phyloP scores from a whole-genome alignment of 2,113 vertebrate genomes.

The Scolopax mira region DNA sequence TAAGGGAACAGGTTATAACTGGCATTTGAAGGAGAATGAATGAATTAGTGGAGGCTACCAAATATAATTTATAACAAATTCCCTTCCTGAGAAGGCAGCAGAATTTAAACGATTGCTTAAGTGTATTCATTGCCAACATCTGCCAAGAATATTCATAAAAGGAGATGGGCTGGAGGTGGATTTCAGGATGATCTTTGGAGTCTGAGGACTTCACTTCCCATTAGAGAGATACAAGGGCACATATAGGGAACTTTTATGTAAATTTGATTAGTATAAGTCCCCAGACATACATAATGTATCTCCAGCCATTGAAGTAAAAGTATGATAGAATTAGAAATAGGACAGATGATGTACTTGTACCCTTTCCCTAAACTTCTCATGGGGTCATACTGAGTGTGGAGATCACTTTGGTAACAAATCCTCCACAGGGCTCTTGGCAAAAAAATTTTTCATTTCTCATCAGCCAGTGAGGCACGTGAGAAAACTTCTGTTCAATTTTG shows the following conservation, averaged over 20 bases:
- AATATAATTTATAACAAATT: slow-evolving; percentile 16
- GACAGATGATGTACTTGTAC: neutral
- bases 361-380: neutral
- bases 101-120: slow-evolving; percentile 32
- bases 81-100: neutral
- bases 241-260: neutral
- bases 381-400: neutral
- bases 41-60: slow-evolving; percentile 13
- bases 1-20: neutral
- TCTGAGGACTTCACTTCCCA: neutral
- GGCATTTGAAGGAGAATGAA: slow-evolving; percentile 30
- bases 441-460: neutral
- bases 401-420: neutral
- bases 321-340: neutral
- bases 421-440: neutral
- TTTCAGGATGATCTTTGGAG: neutral
- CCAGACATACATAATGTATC: neutral
- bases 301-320: neutral
- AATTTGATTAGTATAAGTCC: neutral
- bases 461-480: neutral
- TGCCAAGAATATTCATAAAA: slow-evolving; percentile 11
- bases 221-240: neutral
- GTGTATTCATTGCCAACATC: neutral
- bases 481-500: neutral
- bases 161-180: neutral